Evolutionary conservation across 2,797 vertebrate species (phyloP).

Genomic region (Microhierax caerulescens): DNA sequence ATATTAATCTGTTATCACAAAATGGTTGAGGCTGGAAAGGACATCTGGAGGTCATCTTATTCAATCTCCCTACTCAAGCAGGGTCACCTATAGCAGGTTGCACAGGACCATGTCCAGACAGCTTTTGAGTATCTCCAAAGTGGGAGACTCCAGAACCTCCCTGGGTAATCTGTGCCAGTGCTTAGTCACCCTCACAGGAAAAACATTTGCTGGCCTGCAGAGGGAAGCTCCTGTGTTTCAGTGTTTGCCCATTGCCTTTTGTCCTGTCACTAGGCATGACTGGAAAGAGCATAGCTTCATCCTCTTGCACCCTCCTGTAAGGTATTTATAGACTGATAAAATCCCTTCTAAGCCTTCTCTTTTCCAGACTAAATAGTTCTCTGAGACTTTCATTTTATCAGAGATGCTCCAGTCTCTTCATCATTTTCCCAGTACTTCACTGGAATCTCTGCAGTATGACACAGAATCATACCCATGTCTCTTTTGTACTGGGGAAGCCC

Average conservation of each 20-base stretch:
- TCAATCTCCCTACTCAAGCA: background rate
- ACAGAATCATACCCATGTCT: background rate
- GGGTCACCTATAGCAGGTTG: background rate
- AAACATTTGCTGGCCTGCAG: background rate
- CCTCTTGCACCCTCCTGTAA: background rate
- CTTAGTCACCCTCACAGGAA: background rate
- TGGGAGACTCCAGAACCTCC: background rate
- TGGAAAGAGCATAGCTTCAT: too few species aligned
- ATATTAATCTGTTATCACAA: background rate
- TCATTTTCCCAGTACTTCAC: background rate
- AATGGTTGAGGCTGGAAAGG: background rate
- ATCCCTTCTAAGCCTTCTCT: background rate
- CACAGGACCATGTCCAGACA: too few species aligned
- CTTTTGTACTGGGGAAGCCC: background rate
- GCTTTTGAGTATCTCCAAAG: too few species aligned
- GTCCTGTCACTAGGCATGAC: too few species aligned
- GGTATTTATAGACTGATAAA: too few species aligned
- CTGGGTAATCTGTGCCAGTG: background rate
- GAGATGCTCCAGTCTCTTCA: background rate
- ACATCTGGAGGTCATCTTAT: background rate
- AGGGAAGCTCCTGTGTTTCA: background rate
- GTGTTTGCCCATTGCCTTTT: too few species aligned
- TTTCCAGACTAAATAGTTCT: background rate
- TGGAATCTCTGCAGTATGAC: background rate
- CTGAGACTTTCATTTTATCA: background rate